phyloP scores from a whole-genome alignment of 2,797 vertebrate genomes.

The Micropoecilia bifurca region DNA sequence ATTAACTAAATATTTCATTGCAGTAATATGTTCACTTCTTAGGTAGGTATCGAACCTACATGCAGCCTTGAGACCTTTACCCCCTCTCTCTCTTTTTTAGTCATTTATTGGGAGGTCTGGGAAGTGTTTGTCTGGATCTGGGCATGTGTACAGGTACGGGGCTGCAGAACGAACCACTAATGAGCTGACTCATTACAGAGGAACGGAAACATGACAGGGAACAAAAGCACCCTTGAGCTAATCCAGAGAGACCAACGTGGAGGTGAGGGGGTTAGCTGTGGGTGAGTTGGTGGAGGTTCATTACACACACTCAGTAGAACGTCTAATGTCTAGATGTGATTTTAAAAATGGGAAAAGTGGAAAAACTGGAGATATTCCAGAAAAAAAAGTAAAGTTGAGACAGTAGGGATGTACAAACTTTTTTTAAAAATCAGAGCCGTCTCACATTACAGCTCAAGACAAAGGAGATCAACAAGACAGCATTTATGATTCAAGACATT shows the following conservation, averaged over 20 bases:
- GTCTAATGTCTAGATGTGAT: constrained; percentile 16
- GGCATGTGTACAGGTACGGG: constrained; percentile 24
- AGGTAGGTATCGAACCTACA: constrained; percentile 8
- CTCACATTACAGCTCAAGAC: constrained; percentile 40
- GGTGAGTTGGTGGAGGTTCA: not conserved
- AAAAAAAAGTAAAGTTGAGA: constrained; percentile 4
- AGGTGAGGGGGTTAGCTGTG: not conserved
- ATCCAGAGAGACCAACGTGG: constrained; percentile 12
- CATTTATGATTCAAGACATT: constrained; percentile 34
- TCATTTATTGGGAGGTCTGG: constrained; percentile 37
- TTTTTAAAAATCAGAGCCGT: constrained; percentile 8
- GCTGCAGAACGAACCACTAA: constrained; percentile 61
- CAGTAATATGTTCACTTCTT: constrained; percentile 23
- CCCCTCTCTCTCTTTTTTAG: constrained; percentile 19
- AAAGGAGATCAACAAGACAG: constrained; percentile 26
- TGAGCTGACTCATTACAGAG: constrained; percentile 71
- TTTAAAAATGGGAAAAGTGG: constrained; percentile 16
- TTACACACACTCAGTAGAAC: constrained; percentile 4
- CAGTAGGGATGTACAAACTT: not conserved
- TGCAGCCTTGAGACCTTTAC: constrained; percentile 35
- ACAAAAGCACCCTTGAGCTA: constrained; percentile 11
- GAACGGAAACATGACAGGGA: constrained; percentile 17
- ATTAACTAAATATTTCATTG: constrained; percentile 18
- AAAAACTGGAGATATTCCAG: constrained; percentile 4
- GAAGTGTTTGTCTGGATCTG: constrained; percentile 29